phyloP scores from a whole-genome alignment of 2,888 invertebrate genomes.

The Choristoneura rosaceana region DNA sequence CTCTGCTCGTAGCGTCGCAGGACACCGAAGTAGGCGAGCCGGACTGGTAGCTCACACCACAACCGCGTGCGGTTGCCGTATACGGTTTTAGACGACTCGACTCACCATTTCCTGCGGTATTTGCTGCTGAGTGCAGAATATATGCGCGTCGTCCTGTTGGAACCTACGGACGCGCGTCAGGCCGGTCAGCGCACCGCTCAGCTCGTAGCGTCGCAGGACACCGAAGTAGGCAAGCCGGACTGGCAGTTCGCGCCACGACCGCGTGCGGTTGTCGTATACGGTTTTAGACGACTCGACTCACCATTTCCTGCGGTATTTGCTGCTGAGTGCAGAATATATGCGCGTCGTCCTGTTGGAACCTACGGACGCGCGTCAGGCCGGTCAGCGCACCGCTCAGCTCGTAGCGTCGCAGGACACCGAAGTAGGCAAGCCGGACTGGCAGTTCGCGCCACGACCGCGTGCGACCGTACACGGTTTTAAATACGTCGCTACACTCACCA shows the following conservation, averaged over 20 bases:
- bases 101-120: constrained; percentile 93
- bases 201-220: constrained; percentile 97
- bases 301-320: constrained; percentile 94
- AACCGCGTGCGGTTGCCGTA: constrained; percentile 92
- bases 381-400: constrained; percentile 97
- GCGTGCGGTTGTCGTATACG: constrained; percentile 89
- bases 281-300: constrained; percentile 52
- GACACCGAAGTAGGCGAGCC: constrained; percentile 99
- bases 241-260: constrained; percentile 98
- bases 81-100: too few relatives aligned
- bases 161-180: constrained; percentile 98
- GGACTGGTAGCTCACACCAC: constrained; percentile 97
- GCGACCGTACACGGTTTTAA: constrained; percentile 64
- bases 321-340: constrained; percentile 98
- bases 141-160: constrained; percentile 99
- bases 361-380: constrained; percentile 97
- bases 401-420: constrained; percentile 98
- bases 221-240: constrained; percentile 98
- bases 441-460: constrained; percentile 97
- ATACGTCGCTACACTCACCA: constrained; percentile 77
- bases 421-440: constrained; percentile 97
- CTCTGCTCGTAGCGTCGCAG: constrained; percentile 97
- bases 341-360: constrained; percentile 99
- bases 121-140: constrained; percentile 96
- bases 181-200: constrained; percentile 97